These are phyloP conservation scores for Struthio camelus DNA, from an alignment of 2,113 vertebrate genomes.

Conservation along the genomic window DNA sequence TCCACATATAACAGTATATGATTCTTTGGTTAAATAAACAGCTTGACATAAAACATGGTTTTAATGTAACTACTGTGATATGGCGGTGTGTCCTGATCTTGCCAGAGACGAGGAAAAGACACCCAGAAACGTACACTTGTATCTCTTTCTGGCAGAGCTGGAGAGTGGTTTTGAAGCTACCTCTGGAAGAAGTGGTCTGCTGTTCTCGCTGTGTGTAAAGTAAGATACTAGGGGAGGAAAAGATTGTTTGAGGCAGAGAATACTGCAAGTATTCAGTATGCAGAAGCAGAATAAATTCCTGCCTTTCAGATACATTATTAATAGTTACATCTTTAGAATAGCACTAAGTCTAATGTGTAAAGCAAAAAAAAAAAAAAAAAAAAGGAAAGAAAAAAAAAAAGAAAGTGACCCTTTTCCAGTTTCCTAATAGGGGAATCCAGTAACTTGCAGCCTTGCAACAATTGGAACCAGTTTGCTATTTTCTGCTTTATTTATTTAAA, in stretches of 20 bases:
- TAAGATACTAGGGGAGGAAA: background rate
- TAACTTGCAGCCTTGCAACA: slow-evolving; percentile 1
- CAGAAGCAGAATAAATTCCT: background rate
- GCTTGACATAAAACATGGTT: background rate
- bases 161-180: background rate
- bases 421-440: background rate
- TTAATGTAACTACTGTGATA: background rate
- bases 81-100: background rate
- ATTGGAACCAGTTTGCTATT: slow-evolving; percentile 39
- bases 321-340: background rate
- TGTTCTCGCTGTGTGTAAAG: background rate
- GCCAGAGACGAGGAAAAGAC: background rate
- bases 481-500: slow-evolving; percentile 74
- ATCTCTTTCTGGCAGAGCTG: background rate
- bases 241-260: background rate
- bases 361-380: background rate
- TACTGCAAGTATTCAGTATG: background rate
- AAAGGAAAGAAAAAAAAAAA: background rate
- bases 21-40: background rate
- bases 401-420: background rate
- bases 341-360: background rate
- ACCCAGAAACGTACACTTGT: background rate
- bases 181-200: background rate
- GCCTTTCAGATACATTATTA: background rate
- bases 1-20: background rate